These are phyloP conservation scores for Aptenodytes patagonicus DNA, from an alignment of 2,113 vertebrate genomes.

Conservation along the genomic window DNA sequence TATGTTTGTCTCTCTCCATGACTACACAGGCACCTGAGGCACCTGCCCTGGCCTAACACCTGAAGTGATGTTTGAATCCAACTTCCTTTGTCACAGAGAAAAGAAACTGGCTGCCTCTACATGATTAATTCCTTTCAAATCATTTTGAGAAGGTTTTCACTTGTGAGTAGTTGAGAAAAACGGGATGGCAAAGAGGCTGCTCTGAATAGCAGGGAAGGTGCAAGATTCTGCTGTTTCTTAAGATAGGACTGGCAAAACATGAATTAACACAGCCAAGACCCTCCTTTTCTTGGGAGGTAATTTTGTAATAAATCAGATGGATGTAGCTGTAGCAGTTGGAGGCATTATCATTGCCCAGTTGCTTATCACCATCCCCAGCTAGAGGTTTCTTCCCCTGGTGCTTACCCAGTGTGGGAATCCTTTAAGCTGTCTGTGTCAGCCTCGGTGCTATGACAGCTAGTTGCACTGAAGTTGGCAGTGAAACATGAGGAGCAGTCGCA, in stretches of 20 bases:
- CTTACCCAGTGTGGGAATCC: neutral
- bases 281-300: neutral
- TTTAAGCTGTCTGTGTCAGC: neutral
- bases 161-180: neutral
- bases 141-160: neutral
- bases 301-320: neutral
- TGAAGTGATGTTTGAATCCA: neutral
- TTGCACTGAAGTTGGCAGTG: neutral
- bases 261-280: neutral
- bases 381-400: neutral
- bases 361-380: neutral
- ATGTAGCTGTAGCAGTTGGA: neutral
- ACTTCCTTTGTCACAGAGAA: neutral
- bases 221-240: neutral
- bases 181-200: neutral
- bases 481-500: neutral
- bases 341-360: neutral
- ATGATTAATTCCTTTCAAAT: neutral
- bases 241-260: neutral
- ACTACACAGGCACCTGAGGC: neutral
- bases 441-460: neutral
- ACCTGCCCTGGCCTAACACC: neutral
- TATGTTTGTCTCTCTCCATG: neutral
- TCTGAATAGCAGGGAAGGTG: neutral
- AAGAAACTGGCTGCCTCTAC: neutral